phyloP scores from a whole-genome alignment of 2,797 vertebrate genomes.

The Merluccius polli region DNA sequence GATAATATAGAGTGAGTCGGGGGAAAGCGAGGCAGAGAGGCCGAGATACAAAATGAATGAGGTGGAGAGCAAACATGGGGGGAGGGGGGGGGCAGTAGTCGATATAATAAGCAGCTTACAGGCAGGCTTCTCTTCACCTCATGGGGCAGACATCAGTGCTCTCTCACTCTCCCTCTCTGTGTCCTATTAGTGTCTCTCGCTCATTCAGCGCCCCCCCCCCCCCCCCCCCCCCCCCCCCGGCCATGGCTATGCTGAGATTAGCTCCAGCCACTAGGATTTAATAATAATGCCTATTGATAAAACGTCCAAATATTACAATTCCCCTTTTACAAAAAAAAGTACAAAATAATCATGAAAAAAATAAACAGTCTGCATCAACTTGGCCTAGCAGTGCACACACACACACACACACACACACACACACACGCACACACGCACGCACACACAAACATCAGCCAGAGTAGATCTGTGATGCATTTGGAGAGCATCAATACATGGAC shows the following conservation, averaged over 20 bases:
- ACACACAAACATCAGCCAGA: conserved; percentile 35
- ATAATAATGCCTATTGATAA: conserved; percentile 86
- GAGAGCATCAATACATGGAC: conserved; percentile 45
- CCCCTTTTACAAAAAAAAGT: conserved; percentile 61
- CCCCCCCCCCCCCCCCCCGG: conserved; percentile 6
- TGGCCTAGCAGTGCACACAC: conserved; percentile 34
- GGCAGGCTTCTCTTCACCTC: conserved; percentile 93
- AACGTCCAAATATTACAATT: conserved; percentile 81
- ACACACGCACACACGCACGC: conserved; percentile 36
- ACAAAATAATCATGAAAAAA: conserved; percentile 29
- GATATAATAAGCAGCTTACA: conserved; percentile 99
- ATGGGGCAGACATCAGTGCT: conserved; percentile 71
- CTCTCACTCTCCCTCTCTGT: conserved; percentile 44
- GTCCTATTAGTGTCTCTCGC: conserved; percentile 22
- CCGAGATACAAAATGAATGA: conserved; percentile 53
- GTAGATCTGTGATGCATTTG: conserved; percentile 34
- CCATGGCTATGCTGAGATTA: conserved; percentile 69
- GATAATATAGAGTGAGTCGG: conserved; percentile 47
- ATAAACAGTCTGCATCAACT: conserved; percentile 43
- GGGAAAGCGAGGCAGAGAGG: conserved; percentile 39
- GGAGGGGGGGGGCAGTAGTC: conserved; percentile 89
- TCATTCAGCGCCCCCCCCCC: conserved; percentile 22
- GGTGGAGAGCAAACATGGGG: conserved; percentile 14
- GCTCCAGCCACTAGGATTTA: conserved; percentile 81
- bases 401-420: conserved; percentile 32